Conservation (phyloP, 1,140 invertebrate species). For the Vanessa tameamea region DNA sequence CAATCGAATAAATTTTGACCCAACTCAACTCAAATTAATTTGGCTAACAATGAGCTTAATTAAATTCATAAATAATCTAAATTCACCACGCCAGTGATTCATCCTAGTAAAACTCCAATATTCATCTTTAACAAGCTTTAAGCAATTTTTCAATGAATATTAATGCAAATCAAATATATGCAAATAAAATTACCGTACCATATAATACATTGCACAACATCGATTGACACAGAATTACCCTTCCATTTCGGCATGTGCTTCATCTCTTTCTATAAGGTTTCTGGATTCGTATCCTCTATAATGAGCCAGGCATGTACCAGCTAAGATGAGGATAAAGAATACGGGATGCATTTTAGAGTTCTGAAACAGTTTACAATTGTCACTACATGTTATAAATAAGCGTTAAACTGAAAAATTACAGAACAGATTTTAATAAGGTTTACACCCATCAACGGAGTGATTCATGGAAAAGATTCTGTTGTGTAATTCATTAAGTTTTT, state of each 20-base stretch:
- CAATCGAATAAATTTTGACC: no score
- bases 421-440: no score
- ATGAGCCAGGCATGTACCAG: conserved; percentile 52
- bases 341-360: conserved; percentile 53
- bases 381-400: no score
- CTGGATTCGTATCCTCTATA: conserved; percentile 55
- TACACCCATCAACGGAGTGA: no score
- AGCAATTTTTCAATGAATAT: not conserved
- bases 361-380: not conserved
- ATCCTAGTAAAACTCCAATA: no score
- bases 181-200: conserved; percentile 36
- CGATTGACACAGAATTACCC: conserved; percentile 52
- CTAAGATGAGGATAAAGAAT: conserved; percentile 48
- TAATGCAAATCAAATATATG: conserved; percentile 11
- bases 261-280: conserved; percentile 59
- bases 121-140: not conserved
- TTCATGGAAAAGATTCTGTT: no score
- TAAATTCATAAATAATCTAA: no score
- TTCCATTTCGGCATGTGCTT: conserved; percentile 42
- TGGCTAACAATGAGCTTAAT: no score
- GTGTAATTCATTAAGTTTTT: no score
- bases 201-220: conserved; percentile 29
- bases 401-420: no score
- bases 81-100: no score
- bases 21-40: no score